Conservation (phyloP, 2,888 invertebrate genomes). For the Tortrix viridana region DNA sequence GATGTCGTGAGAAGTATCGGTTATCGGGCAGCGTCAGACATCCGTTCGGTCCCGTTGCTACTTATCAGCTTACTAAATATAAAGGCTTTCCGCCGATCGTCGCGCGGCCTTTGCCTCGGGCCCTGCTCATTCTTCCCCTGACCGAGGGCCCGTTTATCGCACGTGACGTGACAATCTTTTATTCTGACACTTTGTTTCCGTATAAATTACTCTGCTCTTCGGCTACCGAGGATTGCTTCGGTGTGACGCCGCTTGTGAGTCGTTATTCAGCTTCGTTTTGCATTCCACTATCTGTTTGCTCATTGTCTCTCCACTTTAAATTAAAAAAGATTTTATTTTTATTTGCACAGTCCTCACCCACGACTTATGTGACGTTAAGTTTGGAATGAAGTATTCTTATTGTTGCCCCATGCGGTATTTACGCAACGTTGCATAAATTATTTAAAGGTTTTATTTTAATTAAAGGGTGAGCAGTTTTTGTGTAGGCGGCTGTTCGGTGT, state of each 20-base stretch:
- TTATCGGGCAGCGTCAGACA: slow-evolving; percentile 62
- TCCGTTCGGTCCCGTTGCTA: slow-evolving; percentile 57
- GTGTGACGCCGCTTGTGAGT: slow-evolving; percentile 63
- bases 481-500: slow-evolving; percentile 24
- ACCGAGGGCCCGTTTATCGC: slow-evolving; percentile 64
- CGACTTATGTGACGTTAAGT: slow-evolving; percentile 82
- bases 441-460: slow-evolving; percentile 70
- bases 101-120: slow-evolving; percentile 51
- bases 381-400: slow-evolving; percentile 80
- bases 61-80: slow-evolving; percentile 67
- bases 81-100: slow-evolving; percentile 56
- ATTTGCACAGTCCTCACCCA: slow-evolving; percentile 74
- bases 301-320: slow-evolving; percentile 80
- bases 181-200: slow-evolving; percentile 70
- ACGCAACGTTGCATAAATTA: slow-evolving; percentile 78
- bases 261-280: slow-evolving; percentile 72
- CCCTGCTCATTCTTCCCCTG: slow-evolving; percentile 54
- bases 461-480: slow-evolving; percentile 47
- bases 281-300: slow-evolving; percentile 82
- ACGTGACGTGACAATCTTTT: slow-evolving; percentile 75
- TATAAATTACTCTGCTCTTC: slow-evolving; percentile 72
- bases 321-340: slow-evolving; percentile 76
- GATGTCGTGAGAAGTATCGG: slow-evolving; percentile 69
- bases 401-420: slow-evolving; percentile 66
- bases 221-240: slow-evolving; percentile 65